Evolutionary conservation across 2,113 vertebrate species (phyloP).

Genomic region (Baryphthengus martii): DNA sequence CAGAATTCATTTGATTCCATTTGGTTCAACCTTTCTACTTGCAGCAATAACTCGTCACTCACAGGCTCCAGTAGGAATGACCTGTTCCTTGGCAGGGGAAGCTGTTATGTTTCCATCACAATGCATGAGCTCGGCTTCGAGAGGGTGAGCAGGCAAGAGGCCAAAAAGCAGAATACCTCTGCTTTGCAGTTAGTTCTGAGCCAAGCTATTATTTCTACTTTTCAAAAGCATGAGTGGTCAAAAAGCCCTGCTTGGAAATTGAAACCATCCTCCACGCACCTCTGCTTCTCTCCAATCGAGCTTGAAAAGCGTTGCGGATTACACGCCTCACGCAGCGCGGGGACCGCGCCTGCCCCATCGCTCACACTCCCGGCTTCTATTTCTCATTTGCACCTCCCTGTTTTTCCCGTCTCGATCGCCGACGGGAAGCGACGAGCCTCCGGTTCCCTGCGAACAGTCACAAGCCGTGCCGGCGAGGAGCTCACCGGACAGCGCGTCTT

Average conservation of each 20-base stretch:
- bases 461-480: neutral
- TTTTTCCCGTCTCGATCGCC: neutral
- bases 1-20: neutral
- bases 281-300: neutral
- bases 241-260: slow-evolving; percentile 62
- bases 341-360: slow-evolving; percentile 3
- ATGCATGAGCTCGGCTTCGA: slow-evolving; percentile 16
- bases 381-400: neutral
- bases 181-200: slow-evolving; percentile 9
- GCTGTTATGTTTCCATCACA: slow-evolving; percentile 47
- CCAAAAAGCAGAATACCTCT: slow-evolving; percentile 42
- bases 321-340: neutral
- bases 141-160: slow-evolving; percentile 36
- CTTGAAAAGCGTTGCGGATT: neutral
- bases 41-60: neutral
- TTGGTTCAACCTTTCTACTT: neutral
- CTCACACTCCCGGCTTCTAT: slow-evolving; percentile 16
- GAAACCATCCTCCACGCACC: slow-evolving; percentile 63
- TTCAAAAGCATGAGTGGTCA: slow-evolving; percentile 68
- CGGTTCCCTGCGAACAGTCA: neutral
- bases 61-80: neutral
- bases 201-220: slow-evolving; percentile 70
- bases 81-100: slow-evolving; percentile 48
- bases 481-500: neutral
- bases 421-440: neutral